These are phyloP conservation scores for Oligia latruncula DNA, from an alignment of 2,888 invertebrate genomes.

Conservation along the genomic window DNA sequence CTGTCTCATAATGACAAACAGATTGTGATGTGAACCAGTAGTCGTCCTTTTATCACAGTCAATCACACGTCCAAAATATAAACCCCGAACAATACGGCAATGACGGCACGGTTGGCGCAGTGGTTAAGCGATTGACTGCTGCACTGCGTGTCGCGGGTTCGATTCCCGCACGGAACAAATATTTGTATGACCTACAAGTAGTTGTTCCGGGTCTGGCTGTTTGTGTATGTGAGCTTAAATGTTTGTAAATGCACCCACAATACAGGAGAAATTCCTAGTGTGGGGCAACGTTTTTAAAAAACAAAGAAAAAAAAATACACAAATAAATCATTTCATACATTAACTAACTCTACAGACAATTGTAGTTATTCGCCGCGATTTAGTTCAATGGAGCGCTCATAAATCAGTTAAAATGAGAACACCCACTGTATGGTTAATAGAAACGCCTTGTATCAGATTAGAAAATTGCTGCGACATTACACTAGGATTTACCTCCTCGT, in stretches of 20 bases:
- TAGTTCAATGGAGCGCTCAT: constrained; percentile 40
- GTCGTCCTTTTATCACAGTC: neutral
- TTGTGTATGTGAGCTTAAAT: too few relatives aligned
- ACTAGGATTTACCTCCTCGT: constrained; percentile 31
- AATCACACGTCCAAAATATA: constrained; percentile 9
- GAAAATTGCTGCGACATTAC: constrained; percentile 53
- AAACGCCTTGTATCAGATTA: constrained; percentile 46
- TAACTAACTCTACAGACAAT: constrained; percentile 46
- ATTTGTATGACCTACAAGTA: too few relatives aligned
- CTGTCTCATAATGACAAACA: neutral
- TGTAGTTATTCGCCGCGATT: constrained; percentile 47
- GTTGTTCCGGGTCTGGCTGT: too few relatives aligned
- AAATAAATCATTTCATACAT: constrained; percentile 43
- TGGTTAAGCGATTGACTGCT: too few relatives aligned
- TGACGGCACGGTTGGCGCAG: too few relatives aligned
- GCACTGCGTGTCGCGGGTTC: too few relatives aligned
- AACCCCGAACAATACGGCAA: too few relatives aligned
- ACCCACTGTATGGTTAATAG: constrained; percentile 37
- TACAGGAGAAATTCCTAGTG: too few relatives aligned
- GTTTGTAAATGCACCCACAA: too few relatives aligned
- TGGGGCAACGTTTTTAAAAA: too few relatives aligned
- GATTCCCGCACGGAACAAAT: too few relatives aligned
- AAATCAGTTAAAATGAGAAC: constrained; percentile 49
- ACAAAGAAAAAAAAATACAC: neutral
- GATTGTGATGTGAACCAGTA: too few relatives aligned